Base-by-base conservation (phyloP, 2,797 vertebrate genomes). In the Enteromius mattozi region DNA sequence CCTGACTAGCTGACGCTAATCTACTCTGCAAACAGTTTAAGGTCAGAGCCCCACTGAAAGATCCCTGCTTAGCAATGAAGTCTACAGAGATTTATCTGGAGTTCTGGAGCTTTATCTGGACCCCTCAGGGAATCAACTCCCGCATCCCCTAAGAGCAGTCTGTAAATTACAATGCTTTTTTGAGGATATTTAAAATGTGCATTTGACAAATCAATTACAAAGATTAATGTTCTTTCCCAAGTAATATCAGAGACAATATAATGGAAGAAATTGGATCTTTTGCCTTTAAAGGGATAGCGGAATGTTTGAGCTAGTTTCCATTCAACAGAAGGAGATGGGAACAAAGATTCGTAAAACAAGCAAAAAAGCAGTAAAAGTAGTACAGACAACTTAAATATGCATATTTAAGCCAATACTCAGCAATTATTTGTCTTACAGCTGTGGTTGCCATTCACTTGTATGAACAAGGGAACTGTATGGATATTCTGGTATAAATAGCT, bases 21-120 rank as follows among this genome's bases (percentile, higher is more conserved):
- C 94, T 93, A 88, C 89, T 94, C 90, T 88, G 92, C 93, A 95
- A 95, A 96, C 94, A 95, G 83, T 82, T 78, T 89, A 82, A 84
- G 51, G 71, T 16, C 81, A 83, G 75, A 88, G 72, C 45, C 45
- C 70, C 27, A 51, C 66, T 87, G 88, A 88, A 86, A 81, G 78
- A 86, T 83, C 70, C 40, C 68, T 69, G 80, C 69, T 76, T 61
- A 79, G 84, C 63, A 74, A 79, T 80, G 70, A 33, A 49, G 71
- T 17, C 75, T 72, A 54, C 51, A 81, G 70, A 80, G 82, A 65
- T 79, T 59, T 83, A 86, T 87, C 87, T 87, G 77, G 61, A 33
- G 59, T 70, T 78, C 59, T 78, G 21, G 56, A 56, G 78, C 56
- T 66, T 88, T 82, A 65, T 88, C 79, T 88, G 80, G 81, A 89